Conservation (phyloP, 2,113 vertebrate species). For the Charina bottae region DNA sequence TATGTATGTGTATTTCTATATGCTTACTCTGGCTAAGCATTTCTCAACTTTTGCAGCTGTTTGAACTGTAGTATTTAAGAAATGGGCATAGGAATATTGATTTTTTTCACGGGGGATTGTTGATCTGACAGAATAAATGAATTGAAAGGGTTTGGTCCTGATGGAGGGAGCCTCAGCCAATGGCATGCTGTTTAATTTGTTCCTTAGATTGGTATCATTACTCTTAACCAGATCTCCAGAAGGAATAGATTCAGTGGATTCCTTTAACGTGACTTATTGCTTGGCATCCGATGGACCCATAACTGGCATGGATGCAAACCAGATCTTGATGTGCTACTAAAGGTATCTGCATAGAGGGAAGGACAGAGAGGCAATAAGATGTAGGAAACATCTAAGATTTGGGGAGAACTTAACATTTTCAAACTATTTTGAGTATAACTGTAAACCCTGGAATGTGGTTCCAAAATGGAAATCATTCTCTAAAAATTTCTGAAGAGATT, state of each 20-base stretch:
- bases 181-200: rapidly evolving
- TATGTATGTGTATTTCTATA: constrained; percentile 15
- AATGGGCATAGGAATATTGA: neutral
- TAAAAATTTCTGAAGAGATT: neutral
- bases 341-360: neutral
- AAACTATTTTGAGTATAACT: neutral
- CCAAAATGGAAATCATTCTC: neutral
- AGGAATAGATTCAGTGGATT: neutral
- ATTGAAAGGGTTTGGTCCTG: neutral
- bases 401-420: neutral
- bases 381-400: neutral
- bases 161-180: rapidly evolving
- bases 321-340: neutral
- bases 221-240: neutral
- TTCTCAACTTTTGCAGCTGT: rapidly evolving
- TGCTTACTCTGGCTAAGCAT: neutral
- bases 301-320: neutral
- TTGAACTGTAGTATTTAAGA: neutral
- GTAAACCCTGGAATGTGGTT: neutral
- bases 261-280: neutral
- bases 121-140: constrained; percentile 21
- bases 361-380: neutral
- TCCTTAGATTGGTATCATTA: neutral
- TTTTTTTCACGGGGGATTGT: neutral
- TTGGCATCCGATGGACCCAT: neutral